Percentiles rank a stretch among this genome's conserved stretches.
Conservation (phyloP, 2,797 vertebrate genomes). For the Tenualosa thibaudeaui region DNA sequence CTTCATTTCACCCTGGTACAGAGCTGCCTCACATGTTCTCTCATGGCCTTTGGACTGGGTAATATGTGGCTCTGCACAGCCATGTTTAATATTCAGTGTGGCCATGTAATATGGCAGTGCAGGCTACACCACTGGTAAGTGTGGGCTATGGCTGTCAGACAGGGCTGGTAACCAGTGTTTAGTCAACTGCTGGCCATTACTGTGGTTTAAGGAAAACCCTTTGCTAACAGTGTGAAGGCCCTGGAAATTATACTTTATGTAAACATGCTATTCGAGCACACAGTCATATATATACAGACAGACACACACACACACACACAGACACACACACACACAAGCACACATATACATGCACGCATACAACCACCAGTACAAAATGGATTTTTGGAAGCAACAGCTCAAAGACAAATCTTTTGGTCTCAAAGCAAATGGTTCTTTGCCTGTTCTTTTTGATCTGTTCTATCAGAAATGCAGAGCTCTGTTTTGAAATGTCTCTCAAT, state of each 20-base stretch:
- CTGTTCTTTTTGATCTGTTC: neutral
- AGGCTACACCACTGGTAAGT: neutral
- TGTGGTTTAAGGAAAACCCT: neutral
- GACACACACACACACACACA: neutral
- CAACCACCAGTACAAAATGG: too few relatives aligned
- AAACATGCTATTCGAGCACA: neutral
- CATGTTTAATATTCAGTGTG: neutral
- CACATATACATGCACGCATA: too few relatives aligned
- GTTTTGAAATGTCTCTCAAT: neutral
- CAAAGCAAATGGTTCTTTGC: neutral
- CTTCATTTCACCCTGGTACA: neutral
- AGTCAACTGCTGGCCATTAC: neutral
- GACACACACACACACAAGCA: neutral
- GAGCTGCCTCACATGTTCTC: constrained; percentile 6
- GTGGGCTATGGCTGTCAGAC: neutral
- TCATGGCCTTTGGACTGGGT: neutral
- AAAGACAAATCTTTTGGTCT: too few relatives aligned
- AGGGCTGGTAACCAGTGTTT: constrained; percentile 9
- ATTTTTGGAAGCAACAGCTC: too few relatives aligned
- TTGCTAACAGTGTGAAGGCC: neutral
- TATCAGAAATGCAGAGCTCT: neutral
- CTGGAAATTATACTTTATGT: neutral
- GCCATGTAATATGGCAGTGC: neutral
- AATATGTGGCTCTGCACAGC: neutral
- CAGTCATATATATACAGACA: neutral